A percentile compares a stretch with the other conserved stretches of the same genome.
phyloP scores from a whole-genome alignment of 2,888 invertebrate species.

The Habroteleia sp. region DNA sequence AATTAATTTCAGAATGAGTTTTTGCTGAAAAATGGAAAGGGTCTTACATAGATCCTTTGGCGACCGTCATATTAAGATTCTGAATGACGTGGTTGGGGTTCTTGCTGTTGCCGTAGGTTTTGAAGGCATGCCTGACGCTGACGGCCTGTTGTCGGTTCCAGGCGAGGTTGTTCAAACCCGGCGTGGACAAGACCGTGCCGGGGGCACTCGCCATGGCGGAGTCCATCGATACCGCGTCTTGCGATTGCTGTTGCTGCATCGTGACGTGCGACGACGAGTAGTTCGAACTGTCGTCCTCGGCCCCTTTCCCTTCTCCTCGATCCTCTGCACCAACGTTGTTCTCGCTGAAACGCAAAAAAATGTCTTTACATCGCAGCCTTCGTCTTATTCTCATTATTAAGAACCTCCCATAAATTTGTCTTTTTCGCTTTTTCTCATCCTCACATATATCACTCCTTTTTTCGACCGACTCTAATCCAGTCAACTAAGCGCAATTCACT shows the following conservation, averaged over 20 bases:
- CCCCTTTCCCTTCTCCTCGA: conserved; percentile 75
- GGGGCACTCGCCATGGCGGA: conserved; percentile 70
- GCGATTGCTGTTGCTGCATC: conserved; percentile 70
- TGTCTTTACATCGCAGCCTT: conserved; percentile 20
- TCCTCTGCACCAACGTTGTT: conserved; percentile 31
- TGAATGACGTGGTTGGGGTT: conserved; percentile 92
- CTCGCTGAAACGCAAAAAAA: conserved; percentile 38
- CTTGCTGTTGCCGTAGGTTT: conserved; percentile 93
- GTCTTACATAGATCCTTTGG: conserved; percentile 96
- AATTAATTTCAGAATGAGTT: too few relatives aligned
- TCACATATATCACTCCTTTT: conserved; percentile 1
- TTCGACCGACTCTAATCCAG: not conserved
- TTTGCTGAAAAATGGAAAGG: conserved; percentile 15
- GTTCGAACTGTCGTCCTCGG: conserved; percentile 72
- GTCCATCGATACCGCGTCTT: conserved; percentile 73
- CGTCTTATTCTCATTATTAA: conserved; percentile 3
- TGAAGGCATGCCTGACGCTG: conserved; percentile 92
- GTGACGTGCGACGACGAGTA: conserved; percentile 57
- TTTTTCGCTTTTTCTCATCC: conserved; percentile 8
- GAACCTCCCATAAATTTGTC: conserved; percentile 19
- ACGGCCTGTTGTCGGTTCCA: conserved; percentile 91
- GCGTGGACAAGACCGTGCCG: conserved; percentile 75
- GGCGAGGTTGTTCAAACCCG: conserved; percentile 77
- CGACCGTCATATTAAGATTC: conserved; percentile 95
- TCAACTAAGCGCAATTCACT: not conserved